phyloP scores from a whole-genome alignment of 2,888 invertebrate species.

The Lycaena phlaeas region DNA sequence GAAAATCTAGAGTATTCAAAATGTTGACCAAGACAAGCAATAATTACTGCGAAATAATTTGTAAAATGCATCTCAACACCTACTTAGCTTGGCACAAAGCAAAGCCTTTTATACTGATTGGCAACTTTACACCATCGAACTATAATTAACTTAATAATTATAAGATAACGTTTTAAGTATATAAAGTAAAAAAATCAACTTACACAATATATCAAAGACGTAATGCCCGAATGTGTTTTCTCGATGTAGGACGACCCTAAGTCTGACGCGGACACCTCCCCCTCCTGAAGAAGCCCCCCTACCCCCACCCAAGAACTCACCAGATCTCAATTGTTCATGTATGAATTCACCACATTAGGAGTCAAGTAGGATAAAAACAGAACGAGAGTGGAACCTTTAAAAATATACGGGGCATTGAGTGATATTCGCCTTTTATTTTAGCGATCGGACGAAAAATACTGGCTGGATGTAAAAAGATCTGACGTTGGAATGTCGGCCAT shows the following conservation, averaged over 20 bases:
- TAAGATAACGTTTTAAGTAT: too few species aligned
- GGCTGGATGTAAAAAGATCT: not conserved
- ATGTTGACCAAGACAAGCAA: too few species aligned
- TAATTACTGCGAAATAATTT: too few species aligned
- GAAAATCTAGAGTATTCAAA: too few species aligned
- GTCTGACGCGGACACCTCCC: slow-evolving; percentile 18
- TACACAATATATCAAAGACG: not conserved
- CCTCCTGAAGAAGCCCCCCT: slow-evolving; percentile 20
- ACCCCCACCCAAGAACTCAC: slow-evolving; percentile 38
- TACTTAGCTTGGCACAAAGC: too few species aligned
- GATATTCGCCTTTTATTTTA: slow-evolving; percentile 46
- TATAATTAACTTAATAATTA: too few species aligned
- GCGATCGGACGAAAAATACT: slow-evolving; percentile 16
- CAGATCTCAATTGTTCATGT: slow-evolving; percentile 75
- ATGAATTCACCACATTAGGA: slow-evolving; percentile 82
- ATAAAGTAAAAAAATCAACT: too few species aligned
- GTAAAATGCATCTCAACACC: too few species aligned
- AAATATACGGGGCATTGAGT: slow-evolving; percentile 57
- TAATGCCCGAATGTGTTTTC: too few species aligned
- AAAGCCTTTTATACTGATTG: too few species aligned
- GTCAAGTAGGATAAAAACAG: slow-evolving; percentile 75
- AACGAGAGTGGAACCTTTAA: slow-evolving; percentile 59
- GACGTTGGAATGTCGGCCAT: slow-evolving; percentile 8
- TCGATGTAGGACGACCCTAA: slow-evolving; percentile 13
- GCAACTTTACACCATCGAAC: too few species aligned